Base-by-base conservation (phyloP, 92 coral and sea anemone species). In the Parazoanthus swiftii region DNA sequence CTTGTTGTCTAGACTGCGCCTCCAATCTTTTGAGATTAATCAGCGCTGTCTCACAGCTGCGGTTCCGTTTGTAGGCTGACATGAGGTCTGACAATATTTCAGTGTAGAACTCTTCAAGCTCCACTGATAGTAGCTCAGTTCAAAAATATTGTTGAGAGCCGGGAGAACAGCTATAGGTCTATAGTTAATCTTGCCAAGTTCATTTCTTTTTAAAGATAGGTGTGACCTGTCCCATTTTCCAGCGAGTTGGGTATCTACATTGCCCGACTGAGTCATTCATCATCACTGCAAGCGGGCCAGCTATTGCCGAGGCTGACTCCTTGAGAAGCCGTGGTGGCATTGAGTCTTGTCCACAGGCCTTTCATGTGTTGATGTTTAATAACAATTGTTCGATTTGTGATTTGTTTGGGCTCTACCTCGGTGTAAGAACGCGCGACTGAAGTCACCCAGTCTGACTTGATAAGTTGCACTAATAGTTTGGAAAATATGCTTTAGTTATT, bases 291-390 rank as follows among this genome's bases (percentile, higher is more conserved):
- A 89, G 86, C 21, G 92, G 92, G 29, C 77, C 78, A 80, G 90
- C 35, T 84, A 90, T 90, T 16, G 79, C 89, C 9, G 86, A 44
- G 25, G 89, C 89, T 10, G 89, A 86, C 25, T 85, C 89, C 86
- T 90, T 90, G 35, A 90, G 35, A 48, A 86, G 85, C 51, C 86
- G 63, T 35, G 89, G 92, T 4, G 86, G 18, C 67, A 90, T 68
- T 11, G 82, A 66, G 83, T 90, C 92, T 63, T 90, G 90, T 37
- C 92, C 88, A 29, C 85, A 90, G 82, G 90, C 68, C 88, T 90
- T 90, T 23, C 90, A 76, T 43, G 85, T 38, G 89, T 90, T 90
- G 79, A 90, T 73, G 79, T 90, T 65, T 85, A 51, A 44, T 68
- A 86, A 72, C 67, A 79, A 51, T 51, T 90, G 75, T 38, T 79